Evolutionary conservation across 2,797 vertebrate genomes (phyloP), one percentile per base, ranked within the genome.

Genomic region (Apodemus agrarius): DNA sequence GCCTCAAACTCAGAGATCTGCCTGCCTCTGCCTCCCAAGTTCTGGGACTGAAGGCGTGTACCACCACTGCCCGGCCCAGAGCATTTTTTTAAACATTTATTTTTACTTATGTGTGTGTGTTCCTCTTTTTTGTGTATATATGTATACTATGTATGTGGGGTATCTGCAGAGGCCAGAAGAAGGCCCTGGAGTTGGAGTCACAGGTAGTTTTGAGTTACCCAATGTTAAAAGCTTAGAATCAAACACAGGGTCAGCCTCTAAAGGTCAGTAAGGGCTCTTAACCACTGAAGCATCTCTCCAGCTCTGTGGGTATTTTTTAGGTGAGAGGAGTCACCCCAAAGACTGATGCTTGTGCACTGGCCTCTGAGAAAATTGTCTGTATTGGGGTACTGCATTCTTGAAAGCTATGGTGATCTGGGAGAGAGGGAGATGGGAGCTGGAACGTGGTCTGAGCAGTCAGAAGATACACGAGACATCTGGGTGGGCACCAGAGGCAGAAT

Each of bases 251-350:
- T 61, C 22, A 61, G 26, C 84, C 65, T 72, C 34, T 72, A 37
- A 54, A 54, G 34, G 29, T 49, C 34, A 26, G 8, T 61, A 72
- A 26, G 46, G 26, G 34, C 46, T 72, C 46, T 54, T 86, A 72
- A 37, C 67, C 34, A 69, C 46, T 72, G 31, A 69, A 12, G 21
- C 63, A 69, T 52, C 63, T 69, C 83, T 86, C 63, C 31, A 86
- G 43, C 82, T 54, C 40, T 65, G 31, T 26, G 34, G 84, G 34
- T 54, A 67, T 67, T 80, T 75, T 74, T 93, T 65, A 97, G 65
- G 67, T 96, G 49, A 96, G 85, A 90, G 75, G 89, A 34, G 65
- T 92, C 80, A n/a, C 52, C 34, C 3, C 46, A 29, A 49, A 3
- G 72, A 81, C 24, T 34, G 54, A 19, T 84, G 79, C 46, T 24